Base-by-base conservation (phyloP, 2,113 vertebrate species). In the Ophiodon elongatus region DNA sequence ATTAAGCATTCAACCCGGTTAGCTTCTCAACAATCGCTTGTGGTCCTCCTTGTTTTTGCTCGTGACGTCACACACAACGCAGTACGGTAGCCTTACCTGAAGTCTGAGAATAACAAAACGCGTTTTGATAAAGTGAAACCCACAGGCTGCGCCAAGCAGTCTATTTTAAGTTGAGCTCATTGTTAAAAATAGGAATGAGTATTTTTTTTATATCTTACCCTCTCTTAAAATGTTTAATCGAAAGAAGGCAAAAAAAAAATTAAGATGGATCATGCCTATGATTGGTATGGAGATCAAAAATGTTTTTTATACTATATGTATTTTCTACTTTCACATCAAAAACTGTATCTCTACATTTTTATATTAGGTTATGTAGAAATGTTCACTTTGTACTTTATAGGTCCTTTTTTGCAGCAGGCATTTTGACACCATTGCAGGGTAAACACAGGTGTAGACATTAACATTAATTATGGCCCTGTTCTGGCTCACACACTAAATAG, bases 21-120 rank as follows among this genome's bases (percentile, higher is more conserved):
- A 70, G 73, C 67, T n/a, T 1, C 10, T 27, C 0, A 3, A 76
- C 60, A 52, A 57, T 21, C 37, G 80, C 59, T 47, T 25, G 41
- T 75, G 37, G 8, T 13, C 9, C 35, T 41, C 6, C 63, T 88
- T 94, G 90, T 92, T 91, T 82, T 93, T 79, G 69, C 69, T 80
- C 23, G 37, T 93, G 88, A 89, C 85, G 86, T 93, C 82, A 86
- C 8, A 0, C 0, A 0, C 1, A 9, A 33, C 71, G 57, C 7
- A 47, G 27, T 90, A 95, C 93, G 93, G 95, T 92, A 89, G 91
- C 93, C 86, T 54, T 21, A 8, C 0, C 0, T 50, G 25, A 23
- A 11, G 2, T 6, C 1, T 35, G 60, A 2, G 3, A 25, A 60
- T 59, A 6, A 60, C 56, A 23, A 83, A 94, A 89, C 82, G 83